These are phyloP conservation scores for Trachymyrmex cornetzi DNA, from an alignment of 1,140 invertebrate species.

Conservation along the genomic window DNA sequence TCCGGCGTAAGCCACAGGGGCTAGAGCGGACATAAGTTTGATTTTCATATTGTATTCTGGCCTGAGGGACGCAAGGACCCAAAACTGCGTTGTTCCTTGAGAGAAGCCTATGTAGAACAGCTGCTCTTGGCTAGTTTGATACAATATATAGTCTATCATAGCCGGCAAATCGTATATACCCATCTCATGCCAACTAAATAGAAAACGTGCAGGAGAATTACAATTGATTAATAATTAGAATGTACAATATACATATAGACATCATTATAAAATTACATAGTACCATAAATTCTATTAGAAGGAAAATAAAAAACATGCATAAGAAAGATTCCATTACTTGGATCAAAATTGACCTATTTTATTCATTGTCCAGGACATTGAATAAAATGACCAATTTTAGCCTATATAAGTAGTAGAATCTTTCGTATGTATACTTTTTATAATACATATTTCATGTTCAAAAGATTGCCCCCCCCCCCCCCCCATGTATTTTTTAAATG, in stretches of 20 bases:
- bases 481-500: no score
- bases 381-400: no score
- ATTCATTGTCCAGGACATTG: no score
- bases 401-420: no score
- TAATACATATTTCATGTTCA: no score
- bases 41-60: constrained; percentile 88
- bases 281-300: no score
- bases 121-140: constrained; percentile 86
- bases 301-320: no score
- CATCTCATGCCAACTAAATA: constrained; percentile 87
- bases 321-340: no score
- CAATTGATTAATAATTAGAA: not conserved
- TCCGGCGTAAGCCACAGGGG: constrained; percentile 84
- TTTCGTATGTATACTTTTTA: no score
- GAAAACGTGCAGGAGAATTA: not conserved
- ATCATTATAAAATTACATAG: not conserved
- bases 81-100: constrained; percentile 87
- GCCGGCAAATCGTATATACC: constrained; percentile 90
- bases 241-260: not conserved
- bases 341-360: no score
- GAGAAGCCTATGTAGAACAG: constrained; percentile 88
- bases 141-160: constrained; percentile 89
- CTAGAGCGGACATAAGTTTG: constrained; percentile 83
- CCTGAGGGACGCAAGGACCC: constrained; percentile 86
- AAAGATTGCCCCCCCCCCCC: no score